Evolutionary conservation across 2,888 invertebrate genomes (phyloP).

Genomic region (Choristoneura rosaceana): DNA sequence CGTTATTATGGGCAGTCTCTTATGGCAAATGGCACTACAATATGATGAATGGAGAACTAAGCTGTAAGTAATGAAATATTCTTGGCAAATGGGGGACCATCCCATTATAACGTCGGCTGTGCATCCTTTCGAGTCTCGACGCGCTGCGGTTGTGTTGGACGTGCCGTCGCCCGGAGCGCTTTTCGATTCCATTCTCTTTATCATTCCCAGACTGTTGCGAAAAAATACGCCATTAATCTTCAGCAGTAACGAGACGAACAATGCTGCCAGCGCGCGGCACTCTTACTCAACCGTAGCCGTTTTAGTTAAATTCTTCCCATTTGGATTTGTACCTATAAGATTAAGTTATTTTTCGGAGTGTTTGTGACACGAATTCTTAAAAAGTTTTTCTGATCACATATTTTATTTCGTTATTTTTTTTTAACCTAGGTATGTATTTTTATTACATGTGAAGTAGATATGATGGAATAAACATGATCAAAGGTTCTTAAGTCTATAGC

Average conservation of each 20-base stretch:
- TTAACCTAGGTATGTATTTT: too few species aligned
- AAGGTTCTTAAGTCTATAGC: too few species aligned
- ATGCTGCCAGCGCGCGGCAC: slow-evolving; percentile 46
- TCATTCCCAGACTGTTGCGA: slow-evolving; percentile 44
- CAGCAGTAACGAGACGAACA: slow-evolving; percentile 48
- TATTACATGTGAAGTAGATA: too few species aligned
- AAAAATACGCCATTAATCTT: slow-evolving; percentile 43
- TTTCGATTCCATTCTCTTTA: slow-evolving; percentile 47
- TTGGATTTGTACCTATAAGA: slow-evolving; percentile 41
- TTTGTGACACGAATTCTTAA: background rate
- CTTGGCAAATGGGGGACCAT: slow-evolving; percentile 45
- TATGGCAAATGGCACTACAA: slow-evolving; percentile 20
- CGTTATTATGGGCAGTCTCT: slow-evolving; percentile 7
- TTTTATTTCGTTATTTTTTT: too few species aligned
- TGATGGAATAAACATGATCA: too few species aligned
- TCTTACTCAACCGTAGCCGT: slow-evolving; percentile 45
- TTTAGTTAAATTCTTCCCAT: slow-evolving; percentile 49
- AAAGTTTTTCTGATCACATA: too few species aligned
- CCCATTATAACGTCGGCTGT: slow-evolving; percentile 41
- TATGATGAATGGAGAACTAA: slow-evolving; percentile 37
- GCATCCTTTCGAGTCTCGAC: slow-evolving; percentile 34
- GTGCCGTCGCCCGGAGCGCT: slow-evolving; percentile 45
- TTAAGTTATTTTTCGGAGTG: slow-evolving; percentile 8
- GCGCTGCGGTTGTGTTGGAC: slow-evolving; percentile 16
- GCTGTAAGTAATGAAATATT: slow-evolving; percentile 43